Base-by-base conservation (phyloP, 2,888 invertebrate genomes). In the Callosobruchus maculatus region DNA sequence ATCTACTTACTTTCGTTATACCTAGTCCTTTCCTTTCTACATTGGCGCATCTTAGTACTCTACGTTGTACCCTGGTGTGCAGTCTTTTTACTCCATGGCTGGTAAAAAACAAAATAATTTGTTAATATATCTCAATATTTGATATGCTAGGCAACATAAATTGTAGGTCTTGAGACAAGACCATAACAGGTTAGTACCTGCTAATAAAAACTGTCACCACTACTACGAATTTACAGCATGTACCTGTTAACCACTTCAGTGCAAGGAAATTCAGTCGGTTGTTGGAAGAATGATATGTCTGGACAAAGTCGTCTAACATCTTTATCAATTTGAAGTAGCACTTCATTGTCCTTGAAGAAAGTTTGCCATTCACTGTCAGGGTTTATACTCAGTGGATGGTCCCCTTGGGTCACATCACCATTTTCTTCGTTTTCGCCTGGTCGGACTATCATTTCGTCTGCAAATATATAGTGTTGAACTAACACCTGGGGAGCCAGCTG, bases 301-400 rank as follows among this genome's bases (percentile, higher is more conserved):
- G 98, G 98, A 85, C 97, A 97, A 0, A 98, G 88, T 72, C 98
- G 91, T 79, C 97, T 91, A 71, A 97, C 98, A 88, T 98, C 98
- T 86, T 98, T 99, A 87, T 99, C 98, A 82, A 99, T 99, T 90
- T 99, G 99, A 69, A 98, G 88, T 68, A 99, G 88, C 75, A 98
- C 97, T 88, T 99, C 98, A 87, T 99, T 99, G 86, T 99, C 99
- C 86, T 95, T 96, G 87, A 99, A 99, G 87, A 94, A 99, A 2
- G 93, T 94, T 82, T 94, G 94, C 99, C 99, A 99, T 71, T 96
- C 94, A 85, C 98, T 98, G 80, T 96, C 95, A 0, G 98, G 97
- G 82, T 95, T 96, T n/a, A 95, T 93, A 86, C 95, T 98, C 72
- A 99, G 88, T 0, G 99, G 99, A 91, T 99, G 95, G 86, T 97